phyloP scores from a whole-genome alignment of 1,140 invertebrate species.

The Heliconius hermathena region DNA sequence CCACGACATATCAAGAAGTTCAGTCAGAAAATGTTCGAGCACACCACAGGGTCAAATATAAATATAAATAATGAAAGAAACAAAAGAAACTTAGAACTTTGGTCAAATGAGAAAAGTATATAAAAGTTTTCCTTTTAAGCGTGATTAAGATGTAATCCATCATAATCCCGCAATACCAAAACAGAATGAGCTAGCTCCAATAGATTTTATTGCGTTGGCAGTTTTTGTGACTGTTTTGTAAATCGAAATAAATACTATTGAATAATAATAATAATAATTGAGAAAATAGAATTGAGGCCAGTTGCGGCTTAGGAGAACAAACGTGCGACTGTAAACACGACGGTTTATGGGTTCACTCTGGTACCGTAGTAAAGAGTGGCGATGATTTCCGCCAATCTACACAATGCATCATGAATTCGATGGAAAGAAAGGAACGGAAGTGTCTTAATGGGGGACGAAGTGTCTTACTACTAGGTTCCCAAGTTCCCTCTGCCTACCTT shows the following conservation, averaged over 20 bases:
- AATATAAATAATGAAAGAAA: neutral
- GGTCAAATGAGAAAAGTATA: neutral
- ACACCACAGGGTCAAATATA: neutral
- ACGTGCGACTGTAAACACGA: too few relatives aligned
- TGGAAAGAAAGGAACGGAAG: too few relatives aligned
- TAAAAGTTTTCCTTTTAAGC: slow-evolving; percentile 9
- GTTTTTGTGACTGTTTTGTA: neutral
- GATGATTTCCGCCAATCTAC: too few relatives aligned
- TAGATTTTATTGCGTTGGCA: neutral
- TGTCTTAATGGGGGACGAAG: too few relatives aligned
- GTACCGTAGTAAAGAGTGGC: too few relatives aligned
- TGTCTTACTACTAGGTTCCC: too few relatives aligned
- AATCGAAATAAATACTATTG: neutral
- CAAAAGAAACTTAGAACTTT: neutral
- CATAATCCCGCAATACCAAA: slow-evolving; percentile 1
- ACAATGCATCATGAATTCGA: too few relatives aligned
- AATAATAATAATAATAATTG: neutral
- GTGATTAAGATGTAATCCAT: slow-evolving; percentile 4
- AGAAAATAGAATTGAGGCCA: too few relatives aligned
- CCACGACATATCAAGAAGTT: neutral
- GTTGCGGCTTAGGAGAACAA: too few relatives aligned
- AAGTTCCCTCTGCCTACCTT: too few relatives aligned
- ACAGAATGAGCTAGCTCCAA: neutral
- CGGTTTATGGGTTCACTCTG: too few relatives aligned
- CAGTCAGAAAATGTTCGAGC: neutral